Base-by-base conservation (phyloP, 2,797 vertebrate species). In the Trachurus trachurus region DNA sequence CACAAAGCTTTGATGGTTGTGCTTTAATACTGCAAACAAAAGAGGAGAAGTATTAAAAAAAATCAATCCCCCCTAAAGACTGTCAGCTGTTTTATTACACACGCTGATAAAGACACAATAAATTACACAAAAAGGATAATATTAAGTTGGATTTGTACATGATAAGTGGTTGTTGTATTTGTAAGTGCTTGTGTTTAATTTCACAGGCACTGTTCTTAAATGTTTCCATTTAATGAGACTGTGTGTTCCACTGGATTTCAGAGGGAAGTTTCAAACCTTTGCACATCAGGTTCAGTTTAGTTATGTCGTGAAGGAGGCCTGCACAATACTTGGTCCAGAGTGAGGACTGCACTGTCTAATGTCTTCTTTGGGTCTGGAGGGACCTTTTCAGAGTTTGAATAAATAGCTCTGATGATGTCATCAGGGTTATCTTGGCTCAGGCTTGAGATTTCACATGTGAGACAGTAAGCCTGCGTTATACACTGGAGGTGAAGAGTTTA, bases 1-100 rank as follows among this genome's bases (percentile, higher is more conserved):
- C 54, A 53, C n/a, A 40, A 40, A 64, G 66, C 47, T 26, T 53
- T 44, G 6, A 49, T 57, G 62, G 45, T 37, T 63, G 45, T 34
- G 37, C 63, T 64, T 81, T 69, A 67, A 47, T 69, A 69, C 72
- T 16, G 39, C 17, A 64, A 58, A 59, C 39, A 40, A 31, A 54
- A 61, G 31, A 22, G 0, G 1, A n/a, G 13, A 9, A 21, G 37
- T 70, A 53, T 64, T 31, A 0, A 26, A 40, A 61, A 37, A 2
- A 40, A 47, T 60, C 70, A 15, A 21, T 63, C 22, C 53, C 50
- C 21, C 39, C 4, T 5, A 34, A 56, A 80, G 37, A 50, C 10
- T 9, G 8, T 22, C 42, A 31, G n/a, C 21, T 57, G 15, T 31
- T 57, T n/a, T 68, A 26, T 50, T 50, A 57, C 44, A 58, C 47